These are phyloP conservation scores for Merops nubicus DNA, from an alignment of 2,113 vertebrate species.

Conservation along the genomic window DNA sequence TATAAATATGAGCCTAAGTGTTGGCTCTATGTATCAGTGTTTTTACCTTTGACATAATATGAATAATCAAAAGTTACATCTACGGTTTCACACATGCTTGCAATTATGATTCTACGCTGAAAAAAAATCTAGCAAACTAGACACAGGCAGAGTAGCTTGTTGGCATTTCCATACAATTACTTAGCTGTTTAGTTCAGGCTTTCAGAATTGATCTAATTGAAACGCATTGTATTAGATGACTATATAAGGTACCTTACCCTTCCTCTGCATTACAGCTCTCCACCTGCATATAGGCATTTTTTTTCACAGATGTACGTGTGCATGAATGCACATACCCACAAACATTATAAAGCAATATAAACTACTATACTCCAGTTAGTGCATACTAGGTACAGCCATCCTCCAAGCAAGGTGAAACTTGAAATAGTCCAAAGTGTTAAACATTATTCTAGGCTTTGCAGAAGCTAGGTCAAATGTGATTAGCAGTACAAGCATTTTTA, in stretches of 20 bases:
- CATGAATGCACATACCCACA: neutral
- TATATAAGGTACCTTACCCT: neutral
- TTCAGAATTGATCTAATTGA: neutral
- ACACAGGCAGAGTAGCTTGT: neutral
- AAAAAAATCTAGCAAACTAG: neutral
- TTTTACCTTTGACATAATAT: neutral
- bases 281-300: neutral
- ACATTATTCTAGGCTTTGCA: neutral
- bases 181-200: neutral
- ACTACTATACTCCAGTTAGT: neutral
- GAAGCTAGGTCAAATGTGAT: neutral
- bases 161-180: neutral
- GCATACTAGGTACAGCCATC: neutral
- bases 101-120: neutral
- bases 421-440: neutral
- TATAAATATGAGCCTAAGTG: neutral
- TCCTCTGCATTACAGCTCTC: neutral
- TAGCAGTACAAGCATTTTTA: neutral
- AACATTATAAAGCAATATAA: neutral
- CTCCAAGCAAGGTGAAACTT: neutral
- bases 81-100: neutral
- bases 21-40: neutral
- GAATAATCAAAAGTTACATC: neutral
- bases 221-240: neutral
- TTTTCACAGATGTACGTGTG: neutral